phyloP scores from a whole-genome alignment of 2,888 invertebrate species.

The Caenorhabditis macrosperma region DNA sequence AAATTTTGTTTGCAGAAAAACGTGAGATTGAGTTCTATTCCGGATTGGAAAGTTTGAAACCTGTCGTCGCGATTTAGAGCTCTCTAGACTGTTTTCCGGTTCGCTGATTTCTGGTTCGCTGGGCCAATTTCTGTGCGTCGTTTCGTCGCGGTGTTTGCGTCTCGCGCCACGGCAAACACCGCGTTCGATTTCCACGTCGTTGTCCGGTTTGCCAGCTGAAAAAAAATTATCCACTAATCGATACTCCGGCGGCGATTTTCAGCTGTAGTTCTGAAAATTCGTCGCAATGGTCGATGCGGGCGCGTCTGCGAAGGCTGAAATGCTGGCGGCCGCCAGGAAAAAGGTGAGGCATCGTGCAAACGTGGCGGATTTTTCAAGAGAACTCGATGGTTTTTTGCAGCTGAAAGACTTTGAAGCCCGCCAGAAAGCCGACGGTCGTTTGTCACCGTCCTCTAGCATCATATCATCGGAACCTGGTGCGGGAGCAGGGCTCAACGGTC shows the following conservation, averaged over 20 bases:
- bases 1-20: too few relatives aligned
- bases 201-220: slow-evolving; percentile 3
- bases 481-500: slow-evolving; percentile 30
- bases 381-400: slow-evolving; percentile 39
- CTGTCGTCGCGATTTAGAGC: too few relatives aligned
- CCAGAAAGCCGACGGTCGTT: slow-evolving; percentile 43
- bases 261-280: neutral
- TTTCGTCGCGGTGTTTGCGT: slow-evolving; percentile 33
- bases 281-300: slow-evolving; percentile 47
- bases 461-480: slow-evolving; percentile 52
- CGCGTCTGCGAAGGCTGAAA: slow-evolving; percentile 61
- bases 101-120: neutral
- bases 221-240: slow-evolving; percentile 5
- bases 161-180: neutral
- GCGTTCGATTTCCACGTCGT: slow-evolving; percentile 57
- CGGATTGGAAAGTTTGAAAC: too few relatives aligned
- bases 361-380: neutral
- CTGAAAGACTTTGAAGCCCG: slow-evolving; percentile 66
- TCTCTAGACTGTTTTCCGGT: too few relatives aligned
- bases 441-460: slow-evolving; percentile 46
- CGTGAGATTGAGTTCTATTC: too few relatives aligned
- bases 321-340: slow-evolving; percentile 68
- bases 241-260: neutral
- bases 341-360: slow-evolving; percentile 49
- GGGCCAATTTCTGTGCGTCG: slow-evolving; percentile 5